phyloP scores from a whole-genome alignment of 2,797 vertebrate species.

The Harpagifer antarcticus region DNA sequence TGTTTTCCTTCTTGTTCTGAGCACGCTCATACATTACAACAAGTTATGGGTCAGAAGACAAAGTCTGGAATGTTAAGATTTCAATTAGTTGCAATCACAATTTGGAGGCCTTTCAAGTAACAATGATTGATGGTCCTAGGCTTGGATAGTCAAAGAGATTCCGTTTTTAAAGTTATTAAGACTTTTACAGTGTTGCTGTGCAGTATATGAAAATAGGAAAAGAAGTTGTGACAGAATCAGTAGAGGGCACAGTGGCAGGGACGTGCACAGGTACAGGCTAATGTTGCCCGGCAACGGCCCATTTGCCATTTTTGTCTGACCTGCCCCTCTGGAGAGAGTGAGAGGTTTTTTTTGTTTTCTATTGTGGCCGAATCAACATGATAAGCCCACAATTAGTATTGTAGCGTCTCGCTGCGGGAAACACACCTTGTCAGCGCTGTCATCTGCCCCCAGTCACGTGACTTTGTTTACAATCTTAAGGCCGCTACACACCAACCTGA shows the following conservation, averaged over 20 bases:
- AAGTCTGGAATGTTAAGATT: neutral
- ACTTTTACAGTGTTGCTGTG: slow-evolving; percentile 20
- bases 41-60: neutral
- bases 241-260: slow-evolving; percentile 47
- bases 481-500: too few species aligned
- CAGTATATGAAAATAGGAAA: slow-evolving; percentile 34
- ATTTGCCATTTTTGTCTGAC: too few species aligned
- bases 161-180: slow-evolving; percentile 9
- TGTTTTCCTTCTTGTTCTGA: neutral
- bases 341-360: too few species aligned
- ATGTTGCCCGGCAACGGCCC: too few species aligned
- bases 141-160: slow-evolving; percentile 14
- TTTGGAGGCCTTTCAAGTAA: slow-evolving; percentile 27
- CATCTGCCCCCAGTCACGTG: too few species aligned
- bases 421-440: too few species aligned
- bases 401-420: too few species aligned
- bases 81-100: neutral
- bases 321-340: too few species aligned
- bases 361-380: too few species aligned
- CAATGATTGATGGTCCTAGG: slow-evolving; percentile 18
- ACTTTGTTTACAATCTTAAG: too few species aligned
- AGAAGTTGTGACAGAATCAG: slow-evolving; percentile 52
- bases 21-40: neutral
- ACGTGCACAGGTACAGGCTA: too few species aligned
- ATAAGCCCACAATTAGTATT: too few species aligned